These are phyloP conservation scores for Sturnus vulgaris DNA, from an alignment of 2,113 vertebrate genomes.

Conservation along the genomic window DNA sequence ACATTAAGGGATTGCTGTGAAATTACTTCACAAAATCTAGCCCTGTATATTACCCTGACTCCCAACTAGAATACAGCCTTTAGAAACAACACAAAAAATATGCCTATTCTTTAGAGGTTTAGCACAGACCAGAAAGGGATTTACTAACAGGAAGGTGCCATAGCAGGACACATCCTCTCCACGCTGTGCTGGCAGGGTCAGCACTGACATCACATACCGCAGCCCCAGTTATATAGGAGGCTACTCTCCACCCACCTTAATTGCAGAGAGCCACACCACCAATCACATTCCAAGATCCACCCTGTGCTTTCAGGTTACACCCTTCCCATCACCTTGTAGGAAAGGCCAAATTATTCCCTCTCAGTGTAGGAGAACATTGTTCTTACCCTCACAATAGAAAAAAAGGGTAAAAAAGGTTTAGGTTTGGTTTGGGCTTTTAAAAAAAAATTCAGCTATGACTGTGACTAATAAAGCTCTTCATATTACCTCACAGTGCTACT, in stretches of 20 bases:
- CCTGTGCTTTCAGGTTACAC: not conserved
- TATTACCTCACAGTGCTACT: not conserved
- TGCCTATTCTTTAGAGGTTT: not conserved
- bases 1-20: not conserved
- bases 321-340: not conserved
- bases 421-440: not conserved
- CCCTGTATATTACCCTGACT: not conserved
- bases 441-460: not conserved
- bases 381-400: not conserved
- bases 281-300: not conserved
- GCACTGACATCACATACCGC: accelerated
- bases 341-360: not conserved
- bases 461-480: not conserved
- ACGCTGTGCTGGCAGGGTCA: not conserved
- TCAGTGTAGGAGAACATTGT: accelerated
- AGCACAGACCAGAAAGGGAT: not conserved
- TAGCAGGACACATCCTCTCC: not conserved
- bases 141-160: not conserved
- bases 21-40: not conserved
- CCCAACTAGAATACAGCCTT: not conserved
- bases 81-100: not conserved
- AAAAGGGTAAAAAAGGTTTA: not conserved
- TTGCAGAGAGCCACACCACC: not conserved
- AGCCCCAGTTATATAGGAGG: not conserved
- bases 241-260: not conserved